Conservation (phyloP, 1,140 invertebrate species). For the Pogonus chalceus region DNA sequence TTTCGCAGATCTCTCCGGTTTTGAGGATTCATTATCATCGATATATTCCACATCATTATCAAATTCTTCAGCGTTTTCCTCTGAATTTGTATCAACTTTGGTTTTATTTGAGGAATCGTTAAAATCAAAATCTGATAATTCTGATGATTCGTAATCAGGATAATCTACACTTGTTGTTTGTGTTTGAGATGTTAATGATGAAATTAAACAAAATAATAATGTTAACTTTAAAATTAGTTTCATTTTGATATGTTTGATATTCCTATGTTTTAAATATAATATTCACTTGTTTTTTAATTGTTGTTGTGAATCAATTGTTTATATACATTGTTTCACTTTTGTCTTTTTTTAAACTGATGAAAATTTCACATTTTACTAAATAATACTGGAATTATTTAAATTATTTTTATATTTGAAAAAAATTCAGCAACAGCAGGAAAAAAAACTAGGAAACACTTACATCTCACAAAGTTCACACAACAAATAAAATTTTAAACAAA, state of each 20-base stretch:
- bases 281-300: background rate
- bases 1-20: background rate
- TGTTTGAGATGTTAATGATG: background rate
- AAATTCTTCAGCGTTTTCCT: background rate
- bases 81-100: background rate
- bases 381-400: too few species aligned
- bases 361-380: too few species aligned
- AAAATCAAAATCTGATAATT: slow-evolving; percentile 13
- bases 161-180: too few species aligned
- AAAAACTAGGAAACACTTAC: too few species aligned
- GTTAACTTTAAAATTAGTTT: background rate
- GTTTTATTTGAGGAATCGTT: background rate
- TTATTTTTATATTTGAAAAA: too few species aligned
- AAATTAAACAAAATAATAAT: background rate
- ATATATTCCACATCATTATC: slow-evolving; percentile 2
- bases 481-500: too few species aligned
- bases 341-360: too few species aligned
- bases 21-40: background rate
- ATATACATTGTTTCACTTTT: too few species aligned
- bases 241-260: background rate
- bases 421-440: too few species aligned
- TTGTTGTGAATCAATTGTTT: background rate
- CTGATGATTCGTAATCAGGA: too few species aligned
- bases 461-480: too few species aligned
- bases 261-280: background rate